Evolutionary conservation across 2,797 vertebrate genomes (phyloP).

Genomic region (Peromyscus melanophrys): DNA sequence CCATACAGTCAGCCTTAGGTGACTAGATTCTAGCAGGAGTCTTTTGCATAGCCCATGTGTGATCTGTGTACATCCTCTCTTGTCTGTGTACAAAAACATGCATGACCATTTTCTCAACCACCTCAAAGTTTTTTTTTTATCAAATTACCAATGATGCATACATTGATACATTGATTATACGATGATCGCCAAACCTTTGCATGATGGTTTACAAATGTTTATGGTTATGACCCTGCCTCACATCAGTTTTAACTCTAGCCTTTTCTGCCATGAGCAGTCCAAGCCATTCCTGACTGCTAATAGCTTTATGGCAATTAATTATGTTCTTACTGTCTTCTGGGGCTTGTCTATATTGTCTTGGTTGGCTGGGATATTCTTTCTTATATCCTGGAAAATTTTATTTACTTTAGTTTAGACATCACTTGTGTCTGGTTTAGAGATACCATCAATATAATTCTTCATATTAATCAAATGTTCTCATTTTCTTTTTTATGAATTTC

Average conservation of each 20-base stretch:
- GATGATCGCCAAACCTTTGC: not conserved
- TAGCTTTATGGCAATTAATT: not conserved
- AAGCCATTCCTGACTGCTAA: not conserved
- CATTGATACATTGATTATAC: no score
- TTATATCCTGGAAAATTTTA: not conserved
- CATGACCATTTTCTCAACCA: no score
- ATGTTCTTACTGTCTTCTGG: not conserved
- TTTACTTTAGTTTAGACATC: not conserved
- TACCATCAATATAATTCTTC: not conserved
- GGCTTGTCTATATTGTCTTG: not conserved
- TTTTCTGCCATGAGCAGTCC: not conserved
- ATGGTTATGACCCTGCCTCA: not conserved
- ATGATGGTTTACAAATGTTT: not conserved
- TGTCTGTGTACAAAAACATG: not conserved
- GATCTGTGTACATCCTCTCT: rapidly evolving
- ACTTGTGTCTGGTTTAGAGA: not conserved
- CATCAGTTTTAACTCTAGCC: not conserved
- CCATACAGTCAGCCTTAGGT: not conserved
- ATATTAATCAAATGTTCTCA: not conserved
- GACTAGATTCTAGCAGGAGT: not conserved
- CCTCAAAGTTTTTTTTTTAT: not conserved
- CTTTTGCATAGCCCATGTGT: rapidly evolving
- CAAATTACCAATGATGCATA: not conserved
- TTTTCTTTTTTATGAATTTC: not conserved
- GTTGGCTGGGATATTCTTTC: not conserved